Evolutionary conservation across 37 sponge, comb jelly and placozoan genomes (phyloP).

Genomic region (Diacarnus erythraeanus): DNA sequence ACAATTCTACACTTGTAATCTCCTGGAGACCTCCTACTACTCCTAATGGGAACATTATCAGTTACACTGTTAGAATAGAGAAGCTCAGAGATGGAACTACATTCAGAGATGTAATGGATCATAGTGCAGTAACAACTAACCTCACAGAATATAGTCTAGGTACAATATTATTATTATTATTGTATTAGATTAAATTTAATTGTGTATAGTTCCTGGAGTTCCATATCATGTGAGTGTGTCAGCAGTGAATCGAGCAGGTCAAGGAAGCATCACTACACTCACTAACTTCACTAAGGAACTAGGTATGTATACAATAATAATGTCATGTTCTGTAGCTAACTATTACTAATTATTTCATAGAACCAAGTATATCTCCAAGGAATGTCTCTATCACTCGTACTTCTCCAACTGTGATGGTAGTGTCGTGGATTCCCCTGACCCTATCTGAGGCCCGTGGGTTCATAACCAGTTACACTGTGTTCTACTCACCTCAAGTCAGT

Average conservation of each 20-base stretch:
- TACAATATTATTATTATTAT: background rate
- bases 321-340: no score
- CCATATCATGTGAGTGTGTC: background rate
- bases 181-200: background rate
- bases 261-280: background rate
- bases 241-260: background rate
- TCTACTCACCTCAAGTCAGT: background rate
- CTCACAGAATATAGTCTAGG: background rate
- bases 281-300: background rate
- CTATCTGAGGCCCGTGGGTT: constrained; percentile 8
- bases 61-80: background rate
- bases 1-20: background rate
- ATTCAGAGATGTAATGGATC: background rate
- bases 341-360: background rate
- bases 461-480: constrained; percentile 8
- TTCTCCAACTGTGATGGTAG: background rate
- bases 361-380: background rate
- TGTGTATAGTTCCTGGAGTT: background rate
- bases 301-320: no score
- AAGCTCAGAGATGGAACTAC: background rate
- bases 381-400: background rate
- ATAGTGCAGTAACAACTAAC: background rate
- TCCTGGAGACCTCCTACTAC: background rate
- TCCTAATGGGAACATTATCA: background rate
- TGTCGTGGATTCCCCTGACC: constrained; percentile 17